A percentile compares a stretch with the other conserved stretches of the same genome.
Evolutionary conservation across 2,113 vertebrate species (phyloP).

Genomic region (Sturnus vulgaris): DNA sequence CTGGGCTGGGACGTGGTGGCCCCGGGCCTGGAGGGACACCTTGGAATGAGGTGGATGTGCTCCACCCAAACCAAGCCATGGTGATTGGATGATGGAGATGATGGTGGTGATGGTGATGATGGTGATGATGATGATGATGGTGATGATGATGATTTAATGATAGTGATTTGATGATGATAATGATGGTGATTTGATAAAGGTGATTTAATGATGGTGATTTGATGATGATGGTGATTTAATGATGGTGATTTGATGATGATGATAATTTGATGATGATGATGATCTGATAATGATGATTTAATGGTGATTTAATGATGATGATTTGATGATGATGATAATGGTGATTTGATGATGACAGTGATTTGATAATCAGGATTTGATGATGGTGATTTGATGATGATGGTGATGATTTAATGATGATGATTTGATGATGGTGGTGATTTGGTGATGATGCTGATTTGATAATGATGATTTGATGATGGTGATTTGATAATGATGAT

Average conservation of each 20-base stretch:
- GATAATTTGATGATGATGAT: background rate
- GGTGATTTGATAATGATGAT: background rate
- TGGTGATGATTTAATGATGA: background rate
- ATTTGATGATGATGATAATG: background rate
- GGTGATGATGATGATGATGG: background rate
- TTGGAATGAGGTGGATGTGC: background rate
- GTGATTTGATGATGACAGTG: background rate
- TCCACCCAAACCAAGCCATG: background rate
- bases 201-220: no score
- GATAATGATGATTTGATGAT: background rate
- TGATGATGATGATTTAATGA: background rate
- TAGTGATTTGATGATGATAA: background rate
- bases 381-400: background rate
- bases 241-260: background rate
- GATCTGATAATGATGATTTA: background rate
- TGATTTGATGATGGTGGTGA: background rate
- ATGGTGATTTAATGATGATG: background rate
- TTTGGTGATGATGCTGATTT: no score
- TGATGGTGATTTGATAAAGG: background rate
- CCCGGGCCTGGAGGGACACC: accelerated
- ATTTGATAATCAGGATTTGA: no score
- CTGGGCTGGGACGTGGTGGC: background rate
- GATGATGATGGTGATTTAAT: background rate
- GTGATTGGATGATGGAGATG: background rate
- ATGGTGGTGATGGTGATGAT: background rate